Percentiles rank a stretch among this genome's conserved stretches.
Conservation (phyloP, 1,140 invertebrate species). For the Hydropsyche tenuis region DNA sequence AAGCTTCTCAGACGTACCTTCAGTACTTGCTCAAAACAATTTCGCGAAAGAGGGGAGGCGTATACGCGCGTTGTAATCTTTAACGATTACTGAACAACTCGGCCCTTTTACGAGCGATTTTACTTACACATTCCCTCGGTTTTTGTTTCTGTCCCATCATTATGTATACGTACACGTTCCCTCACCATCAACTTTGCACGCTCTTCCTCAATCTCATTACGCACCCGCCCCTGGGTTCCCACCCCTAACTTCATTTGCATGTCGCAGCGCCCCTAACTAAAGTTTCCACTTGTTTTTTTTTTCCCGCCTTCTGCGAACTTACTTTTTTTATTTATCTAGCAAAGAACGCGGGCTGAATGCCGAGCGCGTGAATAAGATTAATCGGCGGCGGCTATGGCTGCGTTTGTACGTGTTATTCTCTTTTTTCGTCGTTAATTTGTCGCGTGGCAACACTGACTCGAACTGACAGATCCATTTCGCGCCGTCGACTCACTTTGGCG, state of each 20-base stretch:
- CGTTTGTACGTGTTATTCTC: no score
- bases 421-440: conserved; percentile 3
- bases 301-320: no score
- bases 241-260: conserved; percentile 18
- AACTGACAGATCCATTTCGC: conserved; percentile 14
- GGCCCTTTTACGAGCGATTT: conserved; percentile 26
- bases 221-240: background rate
- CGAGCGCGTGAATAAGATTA: conserved; percentile 18
- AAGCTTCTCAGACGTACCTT: no score
- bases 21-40: background rate
- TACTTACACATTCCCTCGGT: conserved; percentile 31
- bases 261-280: background rate
- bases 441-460: background rate
- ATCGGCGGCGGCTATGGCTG: background rate
- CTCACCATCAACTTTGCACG: conserved; percentile 31
- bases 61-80: conserved; percentile 12
- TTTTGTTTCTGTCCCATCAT: conserved; percentile 21
- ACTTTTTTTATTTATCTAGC: background rate
- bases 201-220: conserved; percentile 38
- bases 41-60: conserved; percentile 10
- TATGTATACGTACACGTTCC: conserved; percentile 2
- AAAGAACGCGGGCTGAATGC: background rate
- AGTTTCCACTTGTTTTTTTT: conserved; percentile 22
- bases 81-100: conserved; percentile 28
- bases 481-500: background rate